Base-by-base conservation (phyloP, 1,140 invertebrate species). In the Vanessa tameamea region DNA sequence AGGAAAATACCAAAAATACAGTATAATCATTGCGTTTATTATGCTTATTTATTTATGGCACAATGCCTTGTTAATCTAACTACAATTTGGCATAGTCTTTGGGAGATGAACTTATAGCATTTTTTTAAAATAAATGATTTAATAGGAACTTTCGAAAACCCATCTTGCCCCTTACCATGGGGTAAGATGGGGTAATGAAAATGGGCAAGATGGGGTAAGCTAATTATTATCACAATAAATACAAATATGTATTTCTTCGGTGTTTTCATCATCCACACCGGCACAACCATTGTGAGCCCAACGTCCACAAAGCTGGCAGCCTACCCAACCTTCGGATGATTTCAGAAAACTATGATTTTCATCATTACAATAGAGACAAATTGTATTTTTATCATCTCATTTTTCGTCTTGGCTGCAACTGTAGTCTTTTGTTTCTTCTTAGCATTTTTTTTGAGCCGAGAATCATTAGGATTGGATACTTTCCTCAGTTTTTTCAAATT, bases 281-380 rank as follows among this genome's bases (percentile, higher is more conserved):
- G 85, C 85, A 82, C 85, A 88, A 59, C 78, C 82, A 74, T 68
- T 81, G 64, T 88, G 83, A 68, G 83, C 83, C 86, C 84, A 87
- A 48, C 65, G 69, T 76, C 74, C 80, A 81, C 82, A 90, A 26
- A 80, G 73, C 47, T 82, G 81, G 76, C 85, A 87, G 64, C 47
- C 77, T 50, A 87, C 76, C 84, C 85, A 87, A 78, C 66, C 47
- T 76, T 87, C 82, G 13, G 80, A 82, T 26, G 81, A 84, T 57
- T 78, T 84, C 61, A 80, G 78, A 82, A 76, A 86, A 78, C 51
- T 79, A 47, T 81, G 69, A 55, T 81, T 80, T 20, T 43, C 51
- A 48, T 83, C 84, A 70, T 59, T 31, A 65, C 82, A 83, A 68
- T 84, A 81, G 6, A 86, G n/a, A 55, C 82, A 87, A 23, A 79